Base-by-base conservation (phyloP, 2,797 vertebrate species). In the Tangara arthus region DNA sequence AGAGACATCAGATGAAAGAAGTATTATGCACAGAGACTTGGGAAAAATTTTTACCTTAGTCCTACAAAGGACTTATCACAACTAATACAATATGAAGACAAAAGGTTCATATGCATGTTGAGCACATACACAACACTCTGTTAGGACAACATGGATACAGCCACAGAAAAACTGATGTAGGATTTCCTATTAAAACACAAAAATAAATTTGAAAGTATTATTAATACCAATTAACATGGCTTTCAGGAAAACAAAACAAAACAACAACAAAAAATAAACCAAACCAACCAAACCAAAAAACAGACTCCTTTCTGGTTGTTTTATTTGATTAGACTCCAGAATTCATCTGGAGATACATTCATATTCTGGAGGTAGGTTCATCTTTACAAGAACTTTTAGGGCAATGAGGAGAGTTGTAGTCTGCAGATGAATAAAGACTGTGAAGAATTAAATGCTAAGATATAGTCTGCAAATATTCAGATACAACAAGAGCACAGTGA, bases 251-350 rank as follows among this genome's bases (percentile, higher is more conserved):
- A n/a, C 20, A 42, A 73, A 87, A 18, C 18, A 46, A 73, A 64
- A 32, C 13, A 34, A 41, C 10, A 56, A 56, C 9, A 27, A 59
- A 12, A 18, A 57, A 57, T 6, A 35, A 27, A 18, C 9, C 26
- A 8, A 13, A 27, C 24, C 3, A 59, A 39, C 0, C 7, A 49
- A 59, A 4, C 5, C 4, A n/a, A 47, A 35, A 39, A 32, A 0
- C 5, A 56, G 39, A 20, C 16, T 15, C 1, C 16, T 59, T 80
- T 84, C 6, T 52, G 10, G 5, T n/a, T 92, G 44, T 28, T 81
- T 90, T 85, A 26, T 76, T 84, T 63, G 2, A 6, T 83, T 66
- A 70, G 47, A n/a, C 47, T 66, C 41, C 56, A 18, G 7, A 59
- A 60, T 47, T 63, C 30, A n/a, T 4, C n/a, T 63, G 20, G 15